Evolutionary conservation across 2,797 vertebrate species (phyloP), one percentile per base, ranked within the genome.

Genomic region (Eulemur albifrons): DNA sequence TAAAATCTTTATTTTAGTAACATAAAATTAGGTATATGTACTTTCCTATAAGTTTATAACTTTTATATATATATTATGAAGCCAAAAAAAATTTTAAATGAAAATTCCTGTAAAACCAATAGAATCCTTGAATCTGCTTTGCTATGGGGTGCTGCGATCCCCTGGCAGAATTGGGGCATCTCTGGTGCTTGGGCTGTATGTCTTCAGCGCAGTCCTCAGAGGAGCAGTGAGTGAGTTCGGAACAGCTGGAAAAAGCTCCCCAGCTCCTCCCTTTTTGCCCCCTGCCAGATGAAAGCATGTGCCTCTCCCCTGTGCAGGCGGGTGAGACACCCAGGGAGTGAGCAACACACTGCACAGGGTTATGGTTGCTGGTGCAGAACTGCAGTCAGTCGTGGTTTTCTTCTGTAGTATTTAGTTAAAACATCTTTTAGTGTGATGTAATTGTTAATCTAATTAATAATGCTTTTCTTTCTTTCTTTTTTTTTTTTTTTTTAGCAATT

Each of bases 401-500:
- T 6, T 83, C 40, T 38, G 61, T 35, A 73, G 45, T 70, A 7
- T 27, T 30, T 7, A 13, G 40, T 25, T 6, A 81, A 67, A 15
- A 70, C 4, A 5, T 76, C 18, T 75, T 67, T 85, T 17, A 27
- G 32, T 23, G 11, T 54, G 43, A 30, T 40, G 21, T 9, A n/a
- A 27, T 23, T 72, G 18, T 59, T 50, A 50, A 69, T 72, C 93
- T 94, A 25, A 94, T 54, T n/a, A 38, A 75, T 35, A 93, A 18
- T 18, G 3, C 38, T 52, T 43, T 90, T 52, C 73, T 65, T 27
- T 61, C 80, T 54, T 76, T 70, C 94, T 52, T 43, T 90, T 52
- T 76, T 65, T 27, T 90, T 52, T 27, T 61, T 80, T 54, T 76
- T 70, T 95, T 92, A 99, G 99, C 99, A 99, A 99, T 99, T 99